Evolutionary conservation across 2,797 vertebrate genomes (phyloP).

Genomic region (Gallinago nigripennis): DNA sequence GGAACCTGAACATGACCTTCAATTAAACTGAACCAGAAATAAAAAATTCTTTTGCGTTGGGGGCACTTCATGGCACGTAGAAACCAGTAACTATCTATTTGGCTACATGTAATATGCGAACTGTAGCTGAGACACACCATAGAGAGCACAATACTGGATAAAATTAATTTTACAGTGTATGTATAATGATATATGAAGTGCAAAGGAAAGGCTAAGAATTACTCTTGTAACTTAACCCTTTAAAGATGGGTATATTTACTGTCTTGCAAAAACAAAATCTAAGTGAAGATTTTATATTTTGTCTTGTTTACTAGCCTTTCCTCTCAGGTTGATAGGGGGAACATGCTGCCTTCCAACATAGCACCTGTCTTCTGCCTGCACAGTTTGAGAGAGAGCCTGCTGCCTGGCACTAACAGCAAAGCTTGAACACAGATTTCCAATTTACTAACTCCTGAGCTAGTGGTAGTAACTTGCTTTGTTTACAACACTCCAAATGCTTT

Average conservation of each 20-base stretch:
- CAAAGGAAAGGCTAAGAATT: background rate
- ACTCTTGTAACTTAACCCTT: background rate
- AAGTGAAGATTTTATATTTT: background rate
- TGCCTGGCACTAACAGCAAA: slow-evolving; percentile 52
- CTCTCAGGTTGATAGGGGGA: background rate
- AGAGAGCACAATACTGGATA: background rate
- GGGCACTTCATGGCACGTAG: background rate
- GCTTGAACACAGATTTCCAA: background rate
- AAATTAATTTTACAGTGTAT: background rate
- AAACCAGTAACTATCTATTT: background rate
- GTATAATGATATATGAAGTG: background rate
- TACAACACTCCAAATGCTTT: background rate
- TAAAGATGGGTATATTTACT: background rate
- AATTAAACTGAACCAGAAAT: slow-evolving; percentile 22
- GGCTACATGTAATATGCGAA: background rate
- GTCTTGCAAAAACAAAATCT: background rate
- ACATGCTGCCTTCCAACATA: slow-evolving; percentile 76
- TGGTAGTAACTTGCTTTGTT: background rate
- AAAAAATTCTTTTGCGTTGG: background rate
- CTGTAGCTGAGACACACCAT: background rate
- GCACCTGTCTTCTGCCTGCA: slow-evolving; percentile 60
- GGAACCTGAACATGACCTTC: background rate
- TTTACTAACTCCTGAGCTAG: slow-evolving; percentile 43
- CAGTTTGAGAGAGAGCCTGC: slow-evolving; percentile 7
- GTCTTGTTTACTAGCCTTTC: background rate